phyloP scores from a whole-genome alignment of 2,888 invertebrate species.

The Chymomyza fuscimana region DNA sequence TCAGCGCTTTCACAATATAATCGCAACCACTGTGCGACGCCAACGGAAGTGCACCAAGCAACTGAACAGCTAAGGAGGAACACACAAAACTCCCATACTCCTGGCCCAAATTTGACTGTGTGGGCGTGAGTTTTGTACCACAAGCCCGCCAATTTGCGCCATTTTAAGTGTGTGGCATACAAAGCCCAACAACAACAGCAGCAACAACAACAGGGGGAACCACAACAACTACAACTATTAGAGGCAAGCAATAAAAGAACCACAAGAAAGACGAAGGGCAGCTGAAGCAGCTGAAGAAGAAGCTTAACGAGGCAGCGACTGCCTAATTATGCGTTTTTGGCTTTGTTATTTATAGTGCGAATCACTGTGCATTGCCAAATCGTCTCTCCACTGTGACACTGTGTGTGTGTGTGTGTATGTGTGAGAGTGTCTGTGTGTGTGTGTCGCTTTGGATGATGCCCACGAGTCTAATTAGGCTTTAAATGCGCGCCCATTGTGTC shows the following conservation, averaged over 20 bases:
- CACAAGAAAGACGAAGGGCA: conserved; percentile 3
- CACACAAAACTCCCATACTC: conserved; percentile 4
- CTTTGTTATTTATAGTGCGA: conserved; percentile 33
- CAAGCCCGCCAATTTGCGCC: conserved; percentile 66
- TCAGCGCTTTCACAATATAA: no score
- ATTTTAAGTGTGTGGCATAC: conserved; percentile 51
- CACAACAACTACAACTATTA: neutral
- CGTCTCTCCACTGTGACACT: neutral
- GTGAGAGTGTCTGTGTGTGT: conserved; percentile 7
- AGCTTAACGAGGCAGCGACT: conserved; percentile 19
- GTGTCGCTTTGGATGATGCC: conserved; percentile 45
- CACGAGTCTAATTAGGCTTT: conserved; percentile 71
- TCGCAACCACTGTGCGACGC: neutral
- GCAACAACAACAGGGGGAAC: conserved; percentile 20
- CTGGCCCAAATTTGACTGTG: conserved; percentile 21
- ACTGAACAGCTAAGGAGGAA: neutral
- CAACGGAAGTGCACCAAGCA: conserved; percentile 45
- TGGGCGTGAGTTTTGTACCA: conserved; percentile 31
- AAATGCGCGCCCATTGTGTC: conserved; percentile 59
- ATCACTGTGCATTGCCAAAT: neutral
- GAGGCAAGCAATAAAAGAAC: conserved; percentile 1
- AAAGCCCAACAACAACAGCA: conserved; percentile 30
- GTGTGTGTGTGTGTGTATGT: conserved; percentile 6
- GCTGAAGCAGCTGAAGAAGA: no score
- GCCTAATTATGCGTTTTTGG: conserved; percentile 69